Conservation (phyloP, 2,888 invertebrate genomes). For the Stenotaenia linearis region DNA sequence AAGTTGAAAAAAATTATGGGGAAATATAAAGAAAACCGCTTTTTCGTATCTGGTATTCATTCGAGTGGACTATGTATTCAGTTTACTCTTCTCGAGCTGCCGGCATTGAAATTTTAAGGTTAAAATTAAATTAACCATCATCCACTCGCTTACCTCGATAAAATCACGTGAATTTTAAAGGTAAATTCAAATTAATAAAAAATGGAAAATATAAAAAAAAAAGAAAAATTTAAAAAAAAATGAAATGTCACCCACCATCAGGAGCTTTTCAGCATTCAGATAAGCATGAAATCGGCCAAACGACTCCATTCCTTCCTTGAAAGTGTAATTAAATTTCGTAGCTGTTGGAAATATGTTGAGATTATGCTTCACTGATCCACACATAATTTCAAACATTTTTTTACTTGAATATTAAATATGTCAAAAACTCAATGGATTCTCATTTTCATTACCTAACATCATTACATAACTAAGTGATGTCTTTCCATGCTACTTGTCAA, state of each 20-base stretch:
- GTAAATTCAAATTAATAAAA: background rate
- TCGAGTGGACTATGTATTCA: background rate
- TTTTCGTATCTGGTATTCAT: background rate
- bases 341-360: slow-evolving; percentile 15
- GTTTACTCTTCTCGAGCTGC: background rate
- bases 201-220: background rate
- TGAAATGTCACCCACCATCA: slow-evolving; percentile 11
- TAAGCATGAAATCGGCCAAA: slow-evolving; percentile 15
- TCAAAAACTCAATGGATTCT: slow-evolving; percentile 14
- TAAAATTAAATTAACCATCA: background rate
- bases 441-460: slow-evolving; percentile 15
- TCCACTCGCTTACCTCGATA: too few species aligned
- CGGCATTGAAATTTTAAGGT: background rate
- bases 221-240: background rate
- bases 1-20: background rate
- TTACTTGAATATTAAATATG: background rate
- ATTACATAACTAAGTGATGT: slow-evolving; percentile 7
- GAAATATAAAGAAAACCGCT: background rate
- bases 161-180: background rate
- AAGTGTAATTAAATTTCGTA: slow-evolving; percentile 12
- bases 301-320: slow-evolving; percentile 14
- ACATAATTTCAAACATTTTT: background rate
- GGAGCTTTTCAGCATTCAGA: slow-evolving; percentile 19
- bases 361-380: slow-evolving; percentile 19
- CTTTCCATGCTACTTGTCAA: background rate